phyloP scores from a whole-genome alignment of 2,113 vertebrate species.

The Peromyscus leucopus region DNA sequence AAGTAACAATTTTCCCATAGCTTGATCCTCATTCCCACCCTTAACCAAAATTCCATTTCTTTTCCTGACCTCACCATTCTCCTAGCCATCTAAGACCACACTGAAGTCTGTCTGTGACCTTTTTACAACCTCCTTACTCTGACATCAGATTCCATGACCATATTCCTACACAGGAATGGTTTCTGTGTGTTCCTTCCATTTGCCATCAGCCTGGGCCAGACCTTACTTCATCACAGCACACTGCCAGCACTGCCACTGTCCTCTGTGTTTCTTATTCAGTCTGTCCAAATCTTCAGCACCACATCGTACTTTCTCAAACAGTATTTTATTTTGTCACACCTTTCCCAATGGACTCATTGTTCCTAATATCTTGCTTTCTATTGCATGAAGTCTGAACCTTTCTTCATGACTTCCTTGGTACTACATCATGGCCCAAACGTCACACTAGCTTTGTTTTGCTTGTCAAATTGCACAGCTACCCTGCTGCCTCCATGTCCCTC shows the following conservation, averaged over 20 bases:
- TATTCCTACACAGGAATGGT: neutral
- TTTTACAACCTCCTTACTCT: neutral
- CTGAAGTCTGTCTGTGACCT: too few species aligned
- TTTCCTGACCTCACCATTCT: neutral
- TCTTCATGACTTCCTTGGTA: neutral
- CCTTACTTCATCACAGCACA: neutral
- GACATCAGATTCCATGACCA: neutral
- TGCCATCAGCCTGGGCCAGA: neutral
- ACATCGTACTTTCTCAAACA: neutral
- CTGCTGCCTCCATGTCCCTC: neutral
- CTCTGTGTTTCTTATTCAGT: neutral
- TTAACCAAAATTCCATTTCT: neutral
- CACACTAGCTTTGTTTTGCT: neutral
- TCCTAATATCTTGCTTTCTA: neutral
- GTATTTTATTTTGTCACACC: neutral
- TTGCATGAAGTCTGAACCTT: neutral
- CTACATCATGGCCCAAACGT: rapidly evolving
- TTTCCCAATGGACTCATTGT: neutral
- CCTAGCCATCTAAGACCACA: neutral
- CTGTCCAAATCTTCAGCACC: neutral
- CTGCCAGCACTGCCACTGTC: too few species aligned
- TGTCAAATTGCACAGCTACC: neutral
- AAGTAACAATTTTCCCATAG: neutral
- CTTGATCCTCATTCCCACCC: neutral
- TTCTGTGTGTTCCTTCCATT: neutral